Base-by-base conservation (phyloP, 2,113 vertebrate species). In the Ptilorrhoa leucosticta region DNA sequence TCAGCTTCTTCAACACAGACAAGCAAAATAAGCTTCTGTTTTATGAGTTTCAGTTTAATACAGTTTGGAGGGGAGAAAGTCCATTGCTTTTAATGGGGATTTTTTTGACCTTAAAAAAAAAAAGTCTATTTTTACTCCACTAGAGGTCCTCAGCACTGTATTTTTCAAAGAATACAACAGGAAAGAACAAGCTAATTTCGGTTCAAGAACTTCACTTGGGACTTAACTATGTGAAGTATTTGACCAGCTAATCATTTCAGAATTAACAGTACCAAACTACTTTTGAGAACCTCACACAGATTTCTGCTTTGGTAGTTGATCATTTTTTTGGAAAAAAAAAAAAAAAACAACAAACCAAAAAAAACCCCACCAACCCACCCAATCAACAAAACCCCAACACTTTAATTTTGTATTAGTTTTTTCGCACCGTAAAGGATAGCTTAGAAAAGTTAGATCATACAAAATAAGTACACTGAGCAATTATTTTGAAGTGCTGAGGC, bases 91-190 rank as follows among this genome's bases (percentile, higher is more conserved):
- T 60, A 65, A 84, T 15, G 5, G 19, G 7, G 1, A 40, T 27
- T 39, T 84, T 87, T 80, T 66, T 13, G 4, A 33, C 11, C 4
- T 1, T 16, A 13, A 33, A n/a, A 37, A 60, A 30, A 23, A 48
- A 13, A 48, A 0, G 10, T 56, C 2, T 57, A 5, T 27, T 76
- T 83, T 83, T 88, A n/a, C 37, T 94, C 96, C 97, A 96, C 96
- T 96, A 97, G 97, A 84, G 87, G 94, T 97, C 96, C 78, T 64
- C 53, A 97, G 73, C 39, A 54, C 63, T 12, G 26, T 30, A 93
- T 51, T 76, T 97, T 95, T 90, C 64, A 58, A 64, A 56, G 16
- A 27, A 5, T 5, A 22, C 21, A 21, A 6, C 10, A 11, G 19
- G 42, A 44, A 89, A 39, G 23, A 31, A 8, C 20, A 40, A 24